Base-by-base conservation (phyloP, 2,888 invertebrate species). In the Hofmannophila pseudospretella region DNA sequence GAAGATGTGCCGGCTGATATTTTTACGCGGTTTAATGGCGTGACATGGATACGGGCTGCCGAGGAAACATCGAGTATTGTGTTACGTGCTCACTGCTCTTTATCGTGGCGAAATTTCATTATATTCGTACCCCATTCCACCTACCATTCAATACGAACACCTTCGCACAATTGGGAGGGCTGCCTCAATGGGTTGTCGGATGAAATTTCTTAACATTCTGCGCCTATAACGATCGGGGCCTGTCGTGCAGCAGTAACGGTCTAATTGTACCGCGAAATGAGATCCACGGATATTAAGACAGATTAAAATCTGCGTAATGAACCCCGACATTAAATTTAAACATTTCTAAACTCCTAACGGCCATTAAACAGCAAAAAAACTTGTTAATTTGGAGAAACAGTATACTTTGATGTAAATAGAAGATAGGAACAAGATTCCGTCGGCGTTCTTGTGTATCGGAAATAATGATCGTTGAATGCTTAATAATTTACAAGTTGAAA, bases 191-290 rank as follows among this genome's bases (percentile, higher is more conserved):
- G 85, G 79, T 79, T 80, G 77, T 75, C 76, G 80, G 84, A 85
- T 85, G 77, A 85, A 84, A 85, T 85, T 85, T 85, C 85, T 85
- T 80, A 82, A 81, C 78, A 79, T 80, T 81, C 79, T 77, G 75
- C 77, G 65, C 66, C 74, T 69, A 82, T 84, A 78, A 84, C 81
- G 79, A 82, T 76, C 73, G 66, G 65, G 72, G 71, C 65, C 70
- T 78, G 75, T 77, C 82, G 76, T 79, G 78, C 77, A 56, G 58
- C 58, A 70, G 71, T 82, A 81, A 84, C 82, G 81, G 77, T 80
- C 69, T 81, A 79, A 84, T 82, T 78, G 77, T 80, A 71, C 69
- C 67, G 66, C 67, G 67, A 73, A 80, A 78, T 59, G 75, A 78
- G 79, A 80, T 82, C 74, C 71, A 70, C 67, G 69, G 79, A 81